Percentiles rank a stretch among this genome's conserved stretches.
These are phyloP conservation scores for Lycia hirtaria DNA, from an alignment of 2,888 invertebrate species.

Conservation along the genomic window DNA sequence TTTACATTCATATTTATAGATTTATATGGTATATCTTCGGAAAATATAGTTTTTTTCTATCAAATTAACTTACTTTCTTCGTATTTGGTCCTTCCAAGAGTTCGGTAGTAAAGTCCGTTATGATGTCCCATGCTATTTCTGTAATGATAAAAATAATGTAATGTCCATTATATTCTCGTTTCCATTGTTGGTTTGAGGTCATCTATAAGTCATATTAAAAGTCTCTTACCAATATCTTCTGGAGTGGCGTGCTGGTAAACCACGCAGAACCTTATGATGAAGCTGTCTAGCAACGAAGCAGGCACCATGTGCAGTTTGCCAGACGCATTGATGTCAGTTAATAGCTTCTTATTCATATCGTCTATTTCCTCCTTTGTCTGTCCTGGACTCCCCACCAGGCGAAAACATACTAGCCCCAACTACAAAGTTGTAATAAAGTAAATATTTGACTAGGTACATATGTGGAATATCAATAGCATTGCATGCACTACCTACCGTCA, in stretches of 20 bases:
- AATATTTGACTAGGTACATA: not conserved
- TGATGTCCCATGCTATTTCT: constrained; percentile 94
- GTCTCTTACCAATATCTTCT: constrained; percentile 89
- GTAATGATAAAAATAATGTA: constrained; percentile 36
- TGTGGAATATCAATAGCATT: constrained; percentile 41
- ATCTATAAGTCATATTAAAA: not conserved
- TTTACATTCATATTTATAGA: too few relatives aligned
- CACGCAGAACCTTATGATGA: constrained; percentile 97
- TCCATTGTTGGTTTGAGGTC: not conserved
- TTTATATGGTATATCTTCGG: not conserved
- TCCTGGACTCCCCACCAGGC: constrained; percentile 88
- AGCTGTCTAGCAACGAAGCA: constrained; percentile 94
- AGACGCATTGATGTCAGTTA: constrained; percentile 97
- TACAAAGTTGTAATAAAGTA: constrained; percentile 57
- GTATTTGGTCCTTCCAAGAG: constrained; percentile 89
- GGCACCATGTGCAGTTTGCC: constrained; percentile 99
- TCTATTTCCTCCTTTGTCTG: constrained; percentile 72
- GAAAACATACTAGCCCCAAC: constrained; percentile 97
- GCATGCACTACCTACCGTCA: too few relatives aligned
- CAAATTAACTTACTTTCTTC: constrained; percentile 77
- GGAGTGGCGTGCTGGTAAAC: constrained; percentile 95
- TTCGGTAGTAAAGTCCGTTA: constrained; percentile 92
- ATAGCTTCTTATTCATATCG: constrained; percentile 94
- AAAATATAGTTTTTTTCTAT: not conserved
- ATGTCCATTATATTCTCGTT: not conserved